phyloP scores from a whole-genome alignment of 2,888 invertebrate species.

The Glyphotaelius pellucidus region DNA sequence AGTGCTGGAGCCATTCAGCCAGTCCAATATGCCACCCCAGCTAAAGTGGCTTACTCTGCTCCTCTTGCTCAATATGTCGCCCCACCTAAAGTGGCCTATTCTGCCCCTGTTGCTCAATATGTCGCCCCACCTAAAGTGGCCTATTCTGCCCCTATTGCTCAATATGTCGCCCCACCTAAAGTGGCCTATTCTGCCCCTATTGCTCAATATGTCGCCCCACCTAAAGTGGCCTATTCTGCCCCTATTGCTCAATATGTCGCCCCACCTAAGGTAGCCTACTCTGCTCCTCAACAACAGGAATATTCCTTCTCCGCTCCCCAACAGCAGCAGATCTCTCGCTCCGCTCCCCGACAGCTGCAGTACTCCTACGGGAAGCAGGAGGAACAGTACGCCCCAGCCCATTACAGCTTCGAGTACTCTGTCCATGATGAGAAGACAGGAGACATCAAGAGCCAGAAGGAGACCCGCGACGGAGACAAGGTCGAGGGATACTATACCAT shows the following conservation, averaged over 20 bases:
- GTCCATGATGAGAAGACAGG: slow-evolving; percentile 74
- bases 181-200: slow-evolving; percentile 47
- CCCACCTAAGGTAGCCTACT: slow-evolving; percentile 44
- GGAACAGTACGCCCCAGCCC: slow-evolving; percentile 58
- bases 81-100: slow-evolving; percentile 59
- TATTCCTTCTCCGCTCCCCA: slow-evolving; percentile 9
- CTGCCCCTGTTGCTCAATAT: slow-evolving; percentile 46
- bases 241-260: slow-evolving; percentile 50
- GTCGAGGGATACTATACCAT: slow-evolving; percentile 75
- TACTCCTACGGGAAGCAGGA: slow-evolving; percentile 10
- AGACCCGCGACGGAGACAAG: slow-evolving; percentile 73
- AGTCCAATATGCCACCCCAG: slow-evolving; percentile 55
- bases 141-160: slow-evolving; percentile 41
- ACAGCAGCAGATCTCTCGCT: too few relatives aligned
- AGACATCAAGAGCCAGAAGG: slow-evolving; percentile 75
- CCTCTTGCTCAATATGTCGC: slow-evolving; percentile 45
- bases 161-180: slow-evolving; percentile 53
- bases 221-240: slow-evolving; percentile 47
- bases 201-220: slow-evolving; percentile 52
- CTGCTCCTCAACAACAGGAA: slow-evolving; percentile 46
- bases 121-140: slow-evolving; percentile 52
- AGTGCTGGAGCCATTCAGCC: slow-evolving; percentile 62
- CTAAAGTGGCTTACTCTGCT: too few relatives aligned
- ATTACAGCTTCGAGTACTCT: slow-evolving; percentile 70
- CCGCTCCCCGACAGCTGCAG: neutral